These are phyloP conservation scores for Aquatica leii DNA, from an alignment of 2,888 invertebrate genomes.

Conservation along the genomic window DNA sequence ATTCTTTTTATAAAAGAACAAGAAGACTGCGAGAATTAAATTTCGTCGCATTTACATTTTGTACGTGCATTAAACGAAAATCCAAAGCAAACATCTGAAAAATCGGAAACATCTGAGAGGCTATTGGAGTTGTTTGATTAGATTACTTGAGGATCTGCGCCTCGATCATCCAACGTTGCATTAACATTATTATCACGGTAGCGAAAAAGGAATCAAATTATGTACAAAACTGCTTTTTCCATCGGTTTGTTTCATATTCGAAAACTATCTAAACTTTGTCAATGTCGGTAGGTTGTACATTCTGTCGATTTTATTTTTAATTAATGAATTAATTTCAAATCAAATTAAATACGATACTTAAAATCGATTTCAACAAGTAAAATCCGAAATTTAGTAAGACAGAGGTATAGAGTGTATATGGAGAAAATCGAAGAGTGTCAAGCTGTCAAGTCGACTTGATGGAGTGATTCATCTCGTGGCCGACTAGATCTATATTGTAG, in stretches of 20 bases:
- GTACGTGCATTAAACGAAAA: constrained; percentile 37
- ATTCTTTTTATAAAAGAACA: constrained; percentile 12
- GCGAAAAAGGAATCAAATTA: constrained; percentile 52
- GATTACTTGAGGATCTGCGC: constrained; percentile 51
- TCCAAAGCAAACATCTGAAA: constrained; percentile 49
- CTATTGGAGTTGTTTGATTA: constrained; percentile 53
- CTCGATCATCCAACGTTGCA: constrained; percentile 52
- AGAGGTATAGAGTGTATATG: constrained; percentile 11
- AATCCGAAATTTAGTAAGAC: constrained; percentile 5
- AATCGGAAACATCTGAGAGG: constrained; percentile 51
- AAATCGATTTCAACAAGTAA: neutral
- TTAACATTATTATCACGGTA: constrained; percentile 55
- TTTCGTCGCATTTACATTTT: constrained; percentile 30
- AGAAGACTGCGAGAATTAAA: constrained; percentile 20
- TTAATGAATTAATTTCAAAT: neutral
- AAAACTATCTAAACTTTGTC: constrained; percentile 12
- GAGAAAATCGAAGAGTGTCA: constrained; percentile 32
- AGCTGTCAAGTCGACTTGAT: constrained; percentile 42
- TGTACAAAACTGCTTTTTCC: constrained; percentile 36
- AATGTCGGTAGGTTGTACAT: too few relatives aligned
- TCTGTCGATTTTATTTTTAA: neutral
- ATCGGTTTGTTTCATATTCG: constrained; percentile 26
- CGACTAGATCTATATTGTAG: constrained; percentile 36
- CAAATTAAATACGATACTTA: neutral
- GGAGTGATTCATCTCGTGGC: constrained; percentile 44